Evolutionary conservation across 2,113 vertebrate species (phyloP), one percentile per base, ranked within the genome.

Genomic region (Rhizomys pruinosus): DNA sequence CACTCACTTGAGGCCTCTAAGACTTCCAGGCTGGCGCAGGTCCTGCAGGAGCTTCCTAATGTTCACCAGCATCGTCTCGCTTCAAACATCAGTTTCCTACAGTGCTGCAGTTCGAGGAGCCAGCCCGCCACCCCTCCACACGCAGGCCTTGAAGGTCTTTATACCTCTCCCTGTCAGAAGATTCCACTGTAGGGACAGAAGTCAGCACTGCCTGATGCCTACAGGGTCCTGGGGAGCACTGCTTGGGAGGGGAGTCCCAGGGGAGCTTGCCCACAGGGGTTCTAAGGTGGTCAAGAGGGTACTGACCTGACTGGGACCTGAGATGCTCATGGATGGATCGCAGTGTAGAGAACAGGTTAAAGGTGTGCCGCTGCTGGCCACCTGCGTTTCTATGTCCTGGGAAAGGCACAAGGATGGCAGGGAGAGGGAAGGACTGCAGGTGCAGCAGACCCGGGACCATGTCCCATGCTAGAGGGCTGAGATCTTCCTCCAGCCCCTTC

Each of bases 301-400:
- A 92, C 94, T 84, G 59, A 97, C 96, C 97, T 2, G 77, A 20
- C 37, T 0, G 0, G 3, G 88, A 2, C 10, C 1, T 23, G 1
- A 20, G 0, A 6, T 0, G 3, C 3, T 9, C 6, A 3, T 0
- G 0, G 22, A 76, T 1, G 27, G 2, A 25, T 6, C 0, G 0
- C 0, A 52, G 12, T 7, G 11, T 0, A n/a, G n/a, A n/a, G n/a
- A n/a, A n/a, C n/a, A n/a, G n/a, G n/a, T n/a, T n/a, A n/a, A n/a
- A n/a, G 7, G 0, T 0, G 1, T 0, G 23, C 2, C 0, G 23
- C 0, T 0, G 9, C 42, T 11, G 3, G n/a, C 0, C 0, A 0
- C 0, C 10, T n/a, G 17, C 2, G 1, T 0, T 1, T 0, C 3
- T 1, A 4, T 0, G 1, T 37, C 0, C 91, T 90, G 74, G 63